Conservation (phyloP, 2,113 vertebrate genomes). For the Corapipo altera region DNA sequence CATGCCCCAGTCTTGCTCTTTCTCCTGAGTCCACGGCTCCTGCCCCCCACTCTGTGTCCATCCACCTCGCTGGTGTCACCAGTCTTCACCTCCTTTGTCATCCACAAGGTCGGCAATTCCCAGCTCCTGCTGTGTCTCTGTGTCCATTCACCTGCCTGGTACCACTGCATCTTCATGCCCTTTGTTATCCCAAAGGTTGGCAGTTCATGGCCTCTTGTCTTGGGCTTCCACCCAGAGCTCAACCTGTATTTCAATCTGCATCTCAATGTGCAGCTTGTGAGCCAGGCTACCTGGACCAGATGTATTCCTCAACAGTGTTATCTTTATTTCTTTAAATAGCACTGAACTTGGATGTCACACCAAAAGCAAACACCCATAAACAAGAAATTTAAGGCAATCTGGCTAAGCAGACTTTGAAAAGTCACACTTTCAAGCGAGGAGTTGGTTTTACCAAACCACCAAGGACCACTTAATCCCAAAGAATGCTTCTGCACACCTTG, state of each 20-base stretch:
- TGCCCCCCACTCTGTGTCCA: rapidly evolving
- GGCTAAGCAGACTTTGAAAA: neutral
- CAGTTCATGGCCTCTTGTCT: neutral
- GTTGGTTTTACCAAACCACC: neutral
- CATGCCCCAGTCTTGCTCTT: neutral
- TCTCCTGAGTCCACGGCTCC: neutral
- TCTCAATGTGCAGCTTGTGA: neutral
- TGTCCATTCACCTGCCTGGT: neutral
- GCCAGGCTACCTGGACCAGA: neutral
- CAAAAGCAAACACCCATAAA: neutral
- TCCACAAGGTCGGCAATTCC: rapidly evolving
- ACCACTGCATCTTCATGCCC: neutral
- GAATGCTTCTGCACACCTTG: neutral
- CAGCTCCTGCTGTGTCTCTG: rapidly evolving
- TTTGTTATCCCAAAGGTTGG: neutral
- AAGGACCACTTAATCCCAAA: neutral
- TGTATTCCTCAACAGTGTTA: neutral
- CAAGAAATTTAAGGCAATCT: neutral
- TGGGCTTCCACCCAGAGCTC: rapidly evolving
- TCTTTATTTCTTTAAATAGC: neutral
- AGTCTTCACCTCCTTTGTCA: neutral
- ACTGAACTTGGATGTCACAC: neutral
- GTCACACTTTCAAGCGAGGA: rapidly evolving
- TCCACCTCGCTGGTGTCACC: rapidly evolving
- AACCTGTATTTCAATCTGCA: neutral